Evolutionary conservation across 2,888 invertebrate genomes (phyloP).

Genomic region (Acleris laterana): DNA sequence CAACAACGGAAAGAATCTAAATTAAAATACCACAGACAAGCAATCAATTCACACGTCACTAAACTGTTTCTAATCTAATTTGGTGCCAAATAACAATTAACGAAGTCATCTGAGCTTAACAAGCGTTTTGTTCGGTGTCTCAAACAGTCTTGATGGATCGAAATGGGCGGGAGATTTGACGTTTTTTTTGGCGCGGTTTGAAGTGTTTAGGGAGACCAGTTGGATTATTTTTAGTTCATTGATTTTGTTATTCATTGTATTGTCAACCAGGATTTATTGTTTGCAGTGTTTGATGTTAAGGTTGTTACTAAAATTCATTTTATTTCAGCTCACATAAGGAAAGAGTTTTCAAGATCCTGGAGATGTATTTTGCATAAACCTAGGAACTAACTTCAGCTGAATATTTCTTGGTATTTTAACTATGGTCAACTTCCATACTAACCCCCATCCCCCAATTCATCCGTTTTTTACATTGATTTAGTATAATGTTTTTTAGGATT

Average conservation of each 20-base stretch:
- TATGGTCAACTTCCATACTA: no score
- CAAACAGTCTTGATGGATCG: slow-evolving; percentile 61
- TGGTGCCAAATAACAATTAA: slow-evolving; percentile 75
- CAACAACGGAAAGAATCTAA: slow-evolving; percentile 48
- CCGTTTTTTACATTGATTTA: no score
- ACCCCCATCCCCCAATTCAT: no score
- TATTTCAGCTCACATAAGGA: no score
- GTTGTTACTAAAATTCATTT: not conserved
- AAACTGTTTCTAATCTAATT: slow-evolving; percentile 62
- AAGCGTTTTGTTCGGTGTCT: slow-evolving; percentile 50
- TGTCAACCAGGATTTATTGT: not conserved
- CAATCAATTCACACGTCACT: slow-evolving; percentile 49
- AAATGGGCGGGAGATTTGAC: slow-evolving; percentile 62
- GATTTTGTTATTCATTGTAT: not conserved
- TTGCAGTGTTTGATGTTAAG: not conserved
- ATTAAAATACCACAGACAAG: slow-evolving; percentile 50
- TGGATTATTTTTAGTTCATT: not conserved
- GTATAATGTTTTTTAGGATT: no score
- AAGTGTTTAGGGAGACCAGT: not conserved
- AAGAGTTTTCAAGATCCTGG: no score
- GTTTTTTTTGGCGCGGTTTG: slow-evolving; percentile 56
- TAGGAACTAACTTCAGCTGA: no score
- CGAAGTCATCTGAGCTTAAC: slow-evolving; percentile 72
- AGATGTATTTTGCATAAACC: no score
- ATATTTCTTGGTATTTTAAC: no score